Conservation (phyloP, 1,140 invertebrate genomes). For the Zaprionus capensis region DNA sequence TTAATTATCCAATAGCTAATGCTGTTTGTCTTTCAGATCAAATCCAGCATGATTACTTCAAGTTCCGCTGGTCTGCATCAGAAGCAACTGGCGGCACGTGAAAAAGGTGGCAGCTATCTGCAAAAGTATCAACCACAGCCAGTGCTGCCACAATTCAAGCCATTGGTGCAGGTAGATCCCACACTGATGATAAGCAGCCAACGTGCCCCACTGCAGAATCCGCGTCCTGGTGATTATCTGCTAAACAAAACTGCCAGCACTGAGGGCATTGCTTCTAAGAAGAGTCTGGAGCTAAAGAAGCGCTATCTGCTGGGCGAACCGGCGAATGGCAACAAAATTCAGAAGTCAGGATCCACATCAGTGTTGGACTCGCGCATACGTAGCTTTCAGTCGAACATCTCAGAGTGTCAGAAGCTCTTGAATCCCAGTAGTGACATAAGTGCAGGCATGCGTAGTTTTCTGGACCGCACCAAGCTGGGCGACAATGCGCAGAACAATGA, state of each 20-base stretch:
- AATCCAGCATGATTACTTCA: constrained; percentile 69
- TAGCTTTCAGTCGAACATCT: constrained; percentile 92
- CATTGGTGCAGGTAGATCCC: constrained; percentile 84
- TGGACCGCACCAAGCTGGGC: constrained; percentile 83
- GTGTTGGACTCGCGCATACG: constrained; percentile 93
- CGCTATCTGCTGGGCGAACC: constrained; percentile 90
- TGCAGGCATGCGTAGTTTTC: constrained; percentile 90
- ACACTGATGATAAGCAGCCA: constrained; percentile 69
- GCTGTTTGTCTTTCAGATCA: constrained; percentile 47
- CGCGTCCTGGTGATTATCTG: constrained; percentile 89
- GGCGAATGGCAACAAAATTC: constrained; percentile 87
- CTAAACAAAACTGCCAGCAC: constrained; percentile 93
- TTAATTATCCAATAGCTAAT: not conserved
- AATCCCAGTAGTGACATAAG: constrained; percentile 91
- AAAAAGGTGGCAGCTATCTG: constrained; percentile 73
- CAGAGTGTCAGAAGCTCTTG: constrained; percentile 94
- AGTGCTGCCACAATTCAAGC: constrained; percentile 85
- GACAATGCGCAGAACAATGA: constrained; percentile 59
- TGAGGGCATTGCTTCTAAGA: constrained; percentile 93
- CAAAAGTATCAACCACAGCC: constrained; percentile 80
- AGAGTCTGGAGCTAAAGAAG: constrained; percentile 93
- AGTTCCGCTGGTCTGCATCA: constrained; percentile 64
- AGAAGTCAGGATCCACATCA: constrained; percentile 93
- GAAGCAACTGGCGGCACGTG: constrained; percentile 60
- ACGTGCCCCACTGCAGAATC: constrained; percentile 84